These are phyloP conservation scores for Mastigias papua DNA, from an alignment of 30 jellyfish, hydroid and myxozoan genomes.

Conservation along the genomic window DNA sequence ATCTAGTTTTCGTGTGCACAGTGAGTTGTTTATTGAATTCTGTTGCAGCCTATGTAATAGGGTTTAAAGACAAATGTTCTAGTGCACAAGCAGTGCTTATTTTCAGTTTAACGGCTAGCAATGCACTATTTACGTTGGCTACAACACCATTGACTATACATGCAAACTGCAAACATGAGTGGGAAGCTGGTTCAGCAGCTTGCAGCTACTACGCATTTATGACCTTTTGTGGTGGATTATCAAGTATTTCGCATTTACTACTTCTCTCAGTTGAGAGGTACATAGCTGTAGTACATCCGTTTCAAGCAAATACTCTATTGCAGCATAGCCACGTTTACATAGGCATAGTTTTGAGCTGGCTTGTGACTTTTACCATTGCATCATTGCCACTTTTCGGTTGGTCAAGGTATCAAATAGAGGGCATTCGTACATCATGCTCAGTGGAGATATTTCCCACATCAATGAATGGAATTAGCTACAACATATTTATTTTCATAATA, in stretches of 20 bases:
- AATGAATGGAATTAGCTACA: slow-evolving; percentile 16
- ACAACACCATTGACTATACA: slow-evolving; percentile 27
- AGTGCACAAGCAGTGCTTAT: slow-evolving; percentile 30
- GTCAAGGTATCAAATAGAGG: slow-evolving; percentile 38
- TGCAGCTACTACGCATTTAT: slow-evolving; percentile 48
- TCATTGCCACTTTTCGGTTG: slow-evolving; percentile 57
- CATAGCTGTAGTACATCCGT: slow-evolving; percentile 50
- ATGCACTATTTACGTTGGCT: slow-evolving; percentile 11
- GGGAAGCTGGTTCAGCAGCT: slow-evolving; percentile 10
- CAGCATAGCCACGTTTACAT: background rate
- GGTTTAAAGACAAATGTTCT: background rate
- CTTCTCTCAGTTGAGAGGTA: slow-evolving; percentile 48
- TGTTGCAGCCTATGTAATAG: slow-evolving; percentile 19
- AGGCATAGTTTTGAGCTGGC: slow-evolving; percentile 36
- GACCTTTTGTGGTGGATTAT: slow-evolving; percentile 40
- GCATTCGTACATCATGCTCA: slow-evolving; percentile 57
- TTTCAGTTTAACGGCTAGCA: slow-evolving; percentile 43
- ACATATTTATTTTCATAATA: slow-evolving; percentile 3
- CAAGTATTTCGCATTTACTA: slow-evolving; percentile 43
- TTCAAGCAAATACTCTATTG: background rate
- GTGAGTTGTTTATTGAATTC: background rate
- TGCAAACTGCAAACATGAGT: slow-evolving; percentile 11
- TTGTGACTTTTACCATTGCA: slow-evolving; percentile 3
- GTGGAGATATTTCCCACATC: slow-evolving; percentile 21
- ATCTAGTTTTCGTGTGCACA: slow-evolving; percentile 1